Evolutionary conservation across 2,888 invertebrate genomes (phyloP).

Genomic region (Eupithecia centaureata): DNA sequence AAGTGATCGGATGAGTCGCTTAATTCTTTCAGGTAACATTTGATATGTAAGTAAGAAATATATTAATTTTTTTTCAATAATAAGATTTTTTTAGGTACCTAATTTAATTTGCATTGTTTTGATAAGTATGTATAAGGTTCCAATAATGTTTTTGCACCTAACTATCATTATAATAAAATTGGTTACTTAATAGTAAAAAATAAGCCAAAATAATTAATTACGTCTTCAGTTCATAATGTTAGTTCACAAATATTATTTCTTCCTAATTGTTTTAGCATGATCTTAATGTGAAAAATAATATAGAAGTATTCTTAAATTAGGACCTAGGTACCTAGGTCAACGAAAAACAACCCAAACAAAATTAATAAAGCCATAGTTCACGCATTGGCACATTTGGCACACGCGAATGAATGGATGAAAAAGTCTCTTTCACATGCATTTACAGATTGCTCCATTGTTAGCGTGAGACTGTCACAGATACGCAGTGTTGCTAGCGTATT

Average conservation of each 20-base stretch:
- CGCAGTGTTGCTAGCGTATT: slow-evolving; percentile 15
- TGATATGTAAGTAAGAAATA: neutral
- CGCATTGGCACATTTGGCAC: slow-evolving; percentile 15
- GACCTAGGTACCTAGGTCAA: neutral
- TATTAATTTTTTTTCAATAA: neutral
- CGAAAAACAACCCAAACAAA: slow-evolving; percentile 12
- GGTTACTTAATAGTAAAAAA: no score
- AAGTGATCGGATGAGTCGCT: slow-evolving; percentile 22
- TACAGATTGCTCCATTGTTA: slow-evolving; percentile 48
- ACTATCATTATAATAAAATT: no score
- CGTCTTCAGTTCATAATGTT: neutral
- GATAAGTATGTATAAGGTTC: no score
- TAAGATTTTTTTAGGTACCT: no score
- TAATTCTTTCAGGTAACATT: no score
- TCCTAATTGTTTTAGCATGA: neutral
- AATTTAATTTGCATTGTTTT: no score
- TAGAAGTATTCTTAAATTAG: neutral
- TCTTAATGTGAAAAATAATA: neutral
- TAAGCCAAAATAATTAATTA: neutral
- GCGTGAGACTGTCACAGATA: slow-evolving; percentile 49
- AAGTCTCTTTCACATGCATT: slow-evolving; percentile 38
- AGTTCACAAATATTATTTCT: no score
- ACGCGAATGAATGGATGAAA: slow-evolving; percentile 37
- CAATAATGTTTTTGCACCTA: no score
- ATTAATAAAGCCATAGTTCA: neutral